Evolutionary conservation across 1,140 invertebrate genomes (phyloP).

Genomic region (Drosophila jambulina): DNA sequence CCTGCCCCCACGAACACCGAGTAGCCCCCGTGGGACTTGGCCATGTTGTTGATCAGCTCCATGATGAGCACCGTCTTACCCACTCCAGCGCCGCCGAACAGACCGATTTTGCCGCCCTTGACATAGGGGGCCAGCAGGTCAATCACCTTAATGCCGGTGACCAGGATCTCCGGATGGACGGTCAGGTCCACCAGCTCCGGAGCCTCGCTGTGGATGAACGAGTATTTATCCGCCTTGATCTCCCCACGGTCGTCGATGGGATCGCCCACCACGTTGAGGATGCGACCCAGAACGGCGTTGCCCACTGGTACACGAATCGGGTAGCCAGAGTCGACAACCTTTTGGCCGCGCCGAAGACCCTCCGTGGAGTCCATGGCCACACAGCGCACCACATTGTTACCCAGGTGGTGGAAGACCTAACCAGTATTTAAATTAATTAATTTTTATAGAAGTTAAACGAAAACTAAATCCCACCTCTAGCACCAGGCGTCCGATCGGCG

Average conservation of each 20-base stretch:
- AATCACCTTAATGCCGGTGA: slow-evolving; percentile 98
- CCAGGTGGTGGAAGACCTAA: slow-evolving; percentile 93
- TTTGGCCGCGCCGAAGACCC: slow-evolving; percentile 89
- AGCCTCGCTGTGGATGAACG: slow-evolving; percentile 98
- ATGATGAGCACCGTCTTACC: slow-evolving; percentile 99
- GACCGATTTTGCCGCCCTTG: slow-evolving; percentile 99
- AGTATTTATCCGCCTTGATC: slow-evolving; percentile 93
- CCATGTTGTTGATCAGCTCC: slow-evolving; percentile 99
- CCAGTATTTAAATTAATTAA: neutral
- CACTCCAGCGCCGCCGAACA: slow-evolving; percentile 99
- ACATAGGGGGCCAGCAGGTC: slow-evolving; percentile 98
- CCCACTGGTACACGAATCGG: slow-evolving; percentile 94
- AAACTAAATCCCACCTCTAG: slow-evolving; percentile 86
- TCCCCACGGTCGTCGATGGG: slow-evolving; percentile 99
- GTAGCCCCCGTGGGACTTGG: slow-evolving; percentile 99
- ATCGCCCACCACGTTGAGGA: slow-evolving; percentile 96
- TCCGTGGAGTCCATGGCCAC: slow-evolving; percentile 95
- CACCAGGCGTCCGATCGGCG: slow-evolving; percentile 88
- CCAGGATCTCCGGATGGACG: slow-evolving; percentile 97
- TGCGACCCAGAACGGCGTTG: slow-evolving; percentile 91
- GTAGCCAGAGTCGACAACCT: slow-evolving; percentile 90
- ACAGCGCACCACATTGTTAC: slow-evolving; percentile 92
- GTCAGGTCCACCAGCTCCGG: slow-evolving; percentile 98
- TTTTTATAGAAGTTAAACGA: neutral
- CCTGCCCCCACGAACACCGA: slow-evolving; percentile 99